These are phyloP conservation scores for Nyctalus aviator DNA, from an alignment of 2,797 vertebrate species.

Conservation along the genomic window DNA sequence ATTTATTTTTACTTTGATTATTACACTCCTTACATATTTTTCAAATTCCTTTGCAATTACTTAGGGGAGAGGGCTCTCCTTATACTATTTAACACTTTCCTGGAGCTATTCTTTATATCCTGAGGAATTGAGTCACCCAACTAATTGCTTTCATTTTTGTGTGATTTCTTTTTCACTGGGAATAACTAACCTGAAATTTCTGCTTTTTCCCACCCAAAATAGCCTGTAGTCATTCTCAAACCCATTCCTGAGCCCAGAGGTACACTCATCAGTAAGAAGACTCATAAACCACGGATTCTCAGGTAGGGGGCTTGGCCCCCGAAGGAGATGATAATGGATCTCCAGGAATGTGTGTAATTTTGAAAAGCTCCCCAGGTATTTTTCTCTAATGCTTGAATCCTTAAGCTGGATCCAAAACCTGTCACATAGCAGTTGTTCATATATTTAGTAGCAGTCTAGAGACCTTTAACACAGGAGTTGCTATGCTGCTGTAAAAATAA, in stretches of 20 bases:
- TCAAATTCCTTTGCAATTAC: conserved; percentile 38
- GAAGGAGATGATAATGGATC: not conserved
- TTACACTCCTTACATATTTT: conserved; percentile 54
- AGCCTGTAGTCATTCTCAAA: not conserved
- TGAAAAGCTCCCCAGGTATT: not conserved
- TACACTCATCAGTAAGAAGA: not conserved
- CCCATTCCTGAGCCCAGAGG: not conserved
- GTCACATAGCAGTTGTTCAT: not conserved
- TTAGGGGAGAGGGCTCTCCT: not conserved
- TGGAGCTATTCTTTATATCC: conserved; percentile 13
- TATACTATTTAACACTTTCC: conserved; percentile 28
- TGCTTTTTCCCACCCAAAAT: not conserved
- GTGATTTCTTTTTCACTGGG: not conserved
- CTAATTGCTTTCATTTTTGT: not conserved
- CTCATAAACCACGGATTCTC: not conserved
- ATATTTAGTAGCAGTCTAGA: not conserved
- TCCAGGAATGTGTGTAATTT: not conserved
- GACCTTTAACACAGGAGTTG: not conserved
- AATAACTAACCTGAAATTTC: not conserved
- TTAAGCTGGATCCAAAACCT: not conserved
- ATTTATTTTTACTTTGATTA: conserved; percentile 74
- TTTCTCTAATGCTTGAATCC: not conserved
- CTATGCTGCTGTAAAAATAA: not conserved
- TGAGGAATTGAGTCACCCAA: not conserved
- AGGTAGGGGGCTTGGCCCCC: not conserved